A percentile compares a stretch with the other conserved stretches of the same genome.
Conservation (phyloP, 2,797 vertebrate species). For the Potorous gilbertii region DNA sequence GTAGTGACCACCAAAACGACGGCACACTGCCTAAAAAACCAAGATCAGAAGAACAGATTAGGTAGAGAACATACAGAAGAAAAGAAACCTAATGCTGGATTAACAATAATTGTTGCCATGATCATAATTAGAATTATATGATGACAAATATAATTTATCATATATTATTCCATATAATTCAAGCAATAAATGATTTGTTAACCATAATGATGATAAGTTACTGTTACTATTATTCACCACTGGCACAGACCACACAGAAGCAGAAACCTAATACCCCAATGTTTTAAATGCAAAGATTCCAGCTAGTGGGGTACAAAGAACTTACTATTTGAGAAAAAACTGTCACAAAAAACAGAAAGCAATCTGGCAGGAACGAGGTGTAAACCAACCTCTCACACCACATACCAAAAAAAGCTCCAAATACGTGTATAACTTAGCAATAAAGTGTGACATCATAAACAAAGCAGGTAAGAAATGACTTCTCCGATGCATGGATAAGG, state of each 20-base stretch:
- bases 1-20: background rate
- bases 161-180: background rate
- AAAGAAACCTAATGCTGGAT: background rate
- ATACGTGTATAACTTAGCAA: background rate
- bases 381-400: background rate
- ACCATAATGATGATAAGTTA: background rate
- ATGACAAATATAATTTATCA: background rate
- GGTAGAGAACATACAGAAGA: background rate
- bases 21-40: background rate
- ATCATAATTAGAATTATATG: background rate
- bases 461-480: background rate
- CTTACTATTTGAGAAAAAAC: background rate
- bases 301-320: background rate
- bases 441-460: background rate
- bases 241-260: background rate
- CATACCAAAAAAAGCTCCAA: background rate
- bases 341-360: background rate
- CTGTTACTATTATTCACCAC: background rate
- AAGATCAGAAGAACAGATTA: background rate
- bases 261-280: background rate
- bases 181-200: background rate
- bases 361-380: background rate
- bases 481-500: background rate
- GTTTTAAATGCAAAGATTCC: background rate
- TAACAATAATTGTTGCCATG: background rate